These are phyloP conservation scores for Dolomedes plantarius DNA, from an alignment of 2,888 invertebrate genomes.

Conservation along the genomic window DNA sequence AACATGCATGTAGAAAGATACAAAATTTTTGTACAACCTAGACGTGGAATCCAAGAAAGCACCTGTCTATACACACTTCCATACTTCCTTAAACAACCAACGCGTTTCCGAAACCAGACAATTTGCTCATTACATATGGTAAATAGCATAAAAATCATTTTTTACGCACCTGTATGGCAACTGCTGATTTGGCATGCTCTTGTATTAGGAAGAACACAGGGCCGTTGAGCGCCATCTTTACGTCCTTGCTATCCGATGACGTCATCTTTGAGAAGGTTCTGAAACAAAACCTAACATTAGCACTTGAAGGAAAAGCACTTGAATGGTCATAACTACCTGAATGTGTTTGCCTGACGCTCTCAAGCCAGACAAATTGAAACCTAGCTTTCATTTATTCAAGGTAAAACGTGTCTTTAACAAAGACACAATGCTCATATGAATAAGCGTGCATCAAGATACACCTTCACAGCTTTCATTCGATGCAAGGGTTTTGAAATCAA, in stretches of 20 bases:
- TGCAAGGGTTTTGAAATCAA: too few species aligned
- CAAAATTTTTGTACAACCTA: too few species aligned
- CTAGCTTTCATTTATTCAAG: background rate
- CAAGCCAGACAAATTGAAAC: background rate
- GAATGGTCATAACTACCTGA: background rate
- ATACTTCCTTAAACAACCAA: too few species aligned
- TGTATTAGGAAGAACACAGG: conserved; percentile 54
- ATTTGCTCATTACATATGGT: too few species aligned
- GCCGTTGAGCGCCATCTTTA: conserved; percentile 56
- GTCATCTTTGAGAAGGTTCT: conserved; percentile 17
- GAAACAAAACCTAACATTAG: conserved; percentile 22
- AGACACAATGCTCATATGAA: too few species aligned
- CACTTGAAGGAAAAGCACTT: background rate
- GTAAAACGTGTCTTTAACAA: background rate
- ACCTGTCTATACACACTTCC: too few species aligned
- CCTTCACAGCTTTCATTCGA: too few species aligned
- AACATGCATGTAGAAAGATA: too few species aligned
- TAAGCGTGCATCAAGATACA: too few species aligned
- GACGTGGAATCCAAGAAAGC: too few species aligned
- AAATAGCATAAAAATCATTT: too few species aligned
- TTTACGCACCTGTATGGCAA: conserved; percentile 59
- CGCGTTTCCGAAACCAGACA: too few species aligned
- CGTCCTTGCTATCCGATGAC: conserved; percentile 44
- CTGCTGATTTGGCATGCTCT: conserved; percentile 62
- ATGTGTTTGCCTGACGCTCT: background rate